A percentile compares a stretch with the other conserved stretches of the same genome.
Conservation (phyloP, 1,140 invertebrate species). For the Globodera rostochiensis region DNA sequence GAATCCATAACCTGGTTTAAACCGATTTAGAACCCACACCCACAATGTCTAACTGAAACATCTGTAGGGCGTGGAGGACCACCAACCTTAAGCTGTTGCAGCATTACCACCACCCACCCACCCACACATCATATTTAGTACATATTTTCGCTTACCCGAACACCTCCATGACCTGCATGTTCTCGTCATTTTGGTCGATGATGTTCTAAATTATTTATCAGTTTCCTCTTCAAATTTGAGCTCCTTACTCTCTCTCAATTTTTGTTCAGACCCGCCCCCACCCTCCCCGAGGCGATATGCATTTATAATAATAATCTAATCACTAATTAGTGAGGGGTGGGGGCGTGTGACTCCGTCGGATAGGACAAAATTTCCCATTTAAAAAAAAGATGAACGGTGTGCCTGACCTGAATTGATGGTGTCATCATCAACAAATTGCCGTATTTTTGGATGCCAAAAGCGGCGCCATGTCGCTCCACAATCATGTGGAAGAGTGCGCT, state of each 20-base stretch:
- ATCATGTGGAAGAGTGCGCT: slow-evolving; percentile 57
- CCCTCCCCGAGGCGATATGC: background rate
- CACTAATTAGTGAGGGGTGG: background rate
- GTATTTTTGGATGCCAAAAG: slow-evolving; percentile 59
- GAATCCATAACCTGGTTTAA: too few species aligned
- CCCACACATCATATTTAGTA: background rate
- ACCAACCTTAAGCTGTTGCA: too few species aligned
- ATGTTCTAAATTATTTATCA: slow-evolving; percentile 58
- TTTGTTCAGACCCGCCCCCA: background rate
- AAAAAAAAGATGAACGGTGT: slow-evolving; percentile 11
- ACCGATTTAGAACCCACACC: too few species aligned
- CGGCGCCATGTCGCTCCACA: slow-evolving; percentile 48
- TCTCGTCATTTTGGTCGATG: slow-evolving; percentile 56
- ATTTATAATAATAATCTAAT: background rate
- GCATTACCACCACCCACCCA: background rate
- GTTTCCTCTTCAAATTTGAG: slow-evolving; percentile 23
- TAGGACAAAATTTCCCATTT: background rate
- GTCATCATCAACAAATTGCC: slow-evolving; percentile 64
- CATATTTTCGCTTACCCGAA: slow-evolving; percentile 8
- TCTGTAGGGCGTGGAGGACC: too few species aligned
- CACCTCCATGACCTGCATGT: slow-evolving; percentile 26
- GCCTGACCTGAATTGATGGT: slow-evolving; percentile 59
- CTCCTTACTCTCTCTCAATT: background rate
- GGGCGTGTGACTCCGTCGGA: too few species aligned
- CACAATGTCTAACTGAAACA: too few species aligned